Evolutionary conservation across 1,140 invertebrate genomes (phyloP), one percentile per base, ranked within the genome.

Genomic region (Asbolus verrucosus): DNA sequence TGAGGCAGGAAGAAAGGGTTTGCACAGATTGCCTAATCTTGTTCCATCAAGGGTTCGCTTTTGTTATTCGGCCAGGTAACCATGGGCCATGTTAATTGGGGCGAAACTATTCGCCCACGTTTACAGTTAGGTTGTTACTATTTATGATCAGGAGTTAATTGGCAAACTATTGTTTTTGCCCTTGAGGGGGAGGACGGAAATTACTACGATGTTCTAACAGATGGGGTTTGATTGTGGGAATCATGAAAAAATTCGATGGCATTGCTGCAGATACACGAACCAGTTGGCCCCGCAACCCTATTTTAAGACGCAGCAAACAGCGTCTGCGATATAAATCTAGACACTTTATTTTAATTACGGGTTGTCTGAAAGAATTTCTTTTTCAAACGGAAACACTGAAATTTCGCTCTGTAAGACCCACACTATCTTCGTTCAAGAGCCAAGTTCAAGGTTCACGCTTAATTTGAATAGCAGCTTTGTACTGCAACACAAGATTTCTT

Each of bases 1-100:
- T 75, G 72, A 75, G 69, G 38, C 71, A 66, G 68, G 71, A 75
- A 70, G 71, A 71, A 70, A 73, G 72, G 75, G 75, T 75, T 75
- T 70, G 73, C 75, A 76, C 69, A 74, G 73, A 75, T 77, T 77
- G 71, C 68, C 73, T 67, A 71, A 72, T 70, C 70, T 73, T 15
- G 36, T 30, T n/a, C 31, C 6, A 54, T 54, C 46, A 24, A 27
- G 21, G 46, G 46, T 36, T 11, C 5, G 41, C 27, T 11, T 54
- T 54, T 54, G 19, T 54, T 11, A 15, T 4, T 4, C 18, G 46
- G 6, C 33, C 61, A 63, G 61, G 61, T 63, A 62, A 41, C 33
- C 61, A 21, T 36, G 36, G 27, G 19, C 33, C 18, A 63, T 21
- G 61, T 38, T 63, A 63, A 63, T 63, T 63, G 33, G 61, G 36